Evolutionary conservation across 2,113 vertebrate species (phyloP).

Genomic region (Tenebrosternarchus preto): DNA sequence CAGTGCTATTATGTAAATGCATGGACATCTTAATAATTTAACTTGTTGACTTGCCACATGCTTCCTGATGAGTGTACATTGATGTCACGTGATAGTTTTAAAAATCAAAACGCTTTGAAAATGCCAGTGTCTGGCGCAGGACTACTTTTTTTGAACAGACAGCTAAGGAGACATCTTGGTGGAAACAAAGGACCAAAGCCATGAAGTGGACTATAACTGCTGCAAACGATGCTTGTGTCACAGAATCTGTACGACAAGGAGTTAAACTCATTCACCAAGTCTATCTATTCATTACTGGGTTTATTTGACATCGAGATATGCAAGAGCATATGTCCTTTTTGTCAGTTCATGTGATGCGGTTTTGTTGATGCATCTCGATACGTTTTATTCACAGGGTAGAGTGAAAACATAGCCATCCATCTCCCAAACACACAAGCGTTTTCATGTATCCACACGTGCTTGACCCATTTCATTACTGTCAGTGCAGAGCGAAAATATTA

Average conservation of each 20-base stretch:
- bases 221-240: background rate
- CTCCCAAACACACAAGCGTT: too few relatives aligned
- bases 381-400: too few relatives aligned
- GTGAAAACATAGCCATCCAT: too few relatives aligned
- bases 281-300: background rate
- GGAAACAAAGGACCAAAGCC: slow-evolving; percentile 7
- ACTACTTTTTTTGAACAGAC: background rate
- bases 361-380: too few relatives aligned
- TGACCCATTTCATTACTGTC: too few relatives aligned
- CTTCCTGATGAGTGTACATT: slow-evolving; percentile 1
- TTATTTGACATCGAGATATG: background rate
- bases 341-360: too few relatives aligned
- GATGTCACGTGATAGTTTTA: background rate
- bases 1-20: background rate
- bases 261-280: background rate
- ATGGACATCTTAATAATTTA: background rate
- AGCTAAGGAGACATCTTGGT: background rate
- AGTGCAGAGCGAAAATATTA: too few relatives aligned
- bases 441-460: too few relatives aligned
- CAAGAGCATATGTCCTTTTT: background rate
- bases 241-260: background rate
- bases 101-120: slow-evolving; percentile 16
- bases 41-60: slow-evolving; percentile 12
- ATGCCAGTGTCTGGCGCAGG: background rate
- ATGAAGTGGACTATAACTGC: slow-evolving; percentile 5